Base-by-base conservation (phyloP, 2,797 vertebrate species). In the Lepus townsendii region DNA sequence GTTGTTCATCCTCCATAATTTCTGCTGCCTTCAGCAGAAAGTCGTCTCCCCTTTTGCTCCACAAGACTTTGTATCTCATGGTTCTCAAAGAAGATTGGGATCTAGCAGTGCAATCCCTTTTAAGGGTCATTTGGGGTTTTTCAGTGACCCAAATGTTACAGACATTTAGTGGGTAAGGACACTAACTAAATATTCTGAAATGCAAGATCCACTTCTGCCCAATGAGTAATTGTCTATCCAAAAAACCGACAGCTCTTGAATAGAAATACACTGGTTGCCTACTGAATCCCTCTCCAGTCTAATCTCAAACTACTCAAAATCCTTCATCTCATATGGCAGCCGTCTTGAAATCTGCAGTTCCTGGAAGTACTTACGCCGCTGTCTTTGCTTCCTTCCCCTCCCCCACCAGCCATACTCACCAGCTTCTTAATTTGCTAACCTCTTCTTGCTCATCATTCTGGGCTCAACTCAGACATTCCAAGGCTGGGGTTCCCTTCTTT, bases 401-500 rank as follows among this genome's bases (percentile, higher is more conserved):
- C n/a, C 10, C 19, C 1, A 71, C 50, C 63, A 63, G 10, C 24
- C n/a, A 42, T 13, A 73, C 4, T 30, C 50, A 88, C 57, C 19
- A 83, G 9, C n/a, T 93, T 89, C 84, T 82, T 76, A n/a, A 65
- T 38, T 93, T 66, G 47, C n/a, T 60, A 68, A 16, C 17, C 54
- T 54, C 66, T 95, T 69, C 66, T n/a, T 76, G 12, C 11, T 84
- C 42, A 83, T 12, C n/a, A 65, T 54, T 83, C 47, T 38, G 62
- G 42, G 83, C 4, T 94, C 22, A 8, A 20, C 12, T 66, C 30
- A 72, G 20, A 62, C 68, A 35, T 50, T 20, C 16, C n/a, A 66
- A 3, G 26, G n/a, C 22, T 86, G 10, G 47, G 35, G 66, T 35
- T 65, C 30, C 19, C 8, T 88, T 14, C 16, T 84, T 22, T 1